Evolutionary conservation across 2,797 vertebrate species (phyloP).

Genomic region (Hydrophis major): DNA sequence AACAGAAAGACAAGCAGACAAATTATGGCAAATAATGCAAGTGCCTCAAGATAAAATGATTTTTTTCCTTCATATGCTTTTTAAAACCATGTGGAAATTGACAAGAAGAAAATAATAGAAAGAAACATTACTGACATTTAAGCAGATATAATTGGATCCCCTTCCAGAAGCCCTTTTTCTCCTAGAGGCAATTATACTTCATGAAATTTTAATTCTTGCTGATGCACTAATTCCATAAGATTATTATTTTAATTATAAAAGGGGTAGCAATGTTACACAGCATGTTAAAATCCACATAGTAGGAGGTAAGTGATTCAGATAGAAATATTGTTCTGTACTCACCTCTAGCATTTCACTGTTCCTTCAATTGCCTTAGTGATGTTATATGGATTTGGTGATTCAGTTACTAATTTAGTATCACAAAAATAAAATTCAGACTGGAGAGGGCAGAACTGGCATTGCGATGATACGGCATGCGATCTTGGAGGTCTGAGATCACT

Average conservation of each 20-base stretch:
- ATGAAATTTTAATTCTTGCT: constrained; percentile 52
- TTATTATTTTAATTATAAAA: constrained; percentile 36
- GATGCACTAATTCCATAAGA: constrained; percentile 24
- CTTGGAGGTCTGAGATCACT: too few relatives aligned
- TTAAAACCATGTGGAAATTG: not conserved
- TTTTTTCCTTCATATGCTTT: not conserved
- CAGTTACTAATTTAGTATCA: not conserved
- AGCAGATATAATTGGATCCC: constrained; percentile 46
- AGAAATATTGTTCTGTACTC: not conserved
- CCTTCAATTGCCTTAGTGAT: not conserved
- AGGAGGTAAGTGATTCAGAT: not conserved
- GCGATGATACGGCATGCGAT: too few relatives aligned
- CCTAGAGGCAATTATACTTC: constrained; percentile 58
- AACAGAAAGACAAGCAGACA: not conserved
- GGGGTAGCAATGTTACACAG: constrained; percentile 1
- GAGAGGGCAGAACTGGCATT: too few relatives aligned
- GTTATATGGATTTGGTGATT: not conserved
- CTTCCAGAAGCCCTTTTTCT: constrained; percentile 43
- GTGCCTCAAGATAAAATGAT: not conserved
- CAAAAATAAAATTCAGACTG: not conserved
- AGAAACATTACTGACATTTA: constrained; percentile 29
- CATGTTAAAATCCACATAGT: constrained; percentile 12
- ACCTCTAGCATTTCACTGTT: not conserved
- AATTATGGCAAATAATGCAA: not conserved
- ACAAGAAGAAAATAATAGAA: constrained; percentile 20